A percentile compares a stretch with the other conserved stretches of the same genome.
phyloP scores from a whole-genome alignment of 2,113 vertebrate genomes.

The Symphodus melops region DNA sequence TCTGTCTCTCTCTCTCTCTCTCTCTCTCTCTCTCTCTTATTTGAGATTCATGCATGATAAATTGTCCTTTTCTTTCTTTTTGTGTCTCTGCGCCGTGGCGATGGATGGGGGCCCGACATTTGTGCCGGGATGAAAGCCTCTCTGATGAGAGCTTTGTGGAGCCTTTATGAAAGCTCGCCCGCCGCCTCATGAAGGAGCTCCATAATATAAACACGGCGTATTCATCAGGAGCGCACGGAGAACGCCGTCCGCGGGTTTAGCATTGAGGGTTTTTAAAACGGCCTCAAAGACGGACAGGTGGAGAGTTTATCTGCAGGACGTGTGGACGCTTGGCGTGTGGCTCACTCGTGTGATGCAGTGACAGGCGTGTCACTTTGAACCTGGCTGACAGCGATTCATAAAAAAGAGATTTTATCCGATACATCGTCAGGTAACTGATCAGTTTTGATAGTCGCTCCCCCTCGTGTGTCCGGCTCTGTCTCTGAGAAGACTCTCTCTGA shows the following conservation, averaged over 20 bases:
- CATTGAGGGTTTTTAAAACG: slow-evolving; percentile 29
- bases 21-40: neutral
- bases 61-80: slow-evolving; percentile 21
- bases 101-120: slow-evolving; percentile 22
- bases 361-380: too few species aligned
- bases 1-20: neutral
- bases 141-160: slow-evolving; percentile 52
- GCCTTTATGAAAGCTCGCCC: slow-evolving; percentile 45
- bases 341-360: neutral
- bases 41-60: slow-evolving; percentile 34
- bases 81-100: neutral
- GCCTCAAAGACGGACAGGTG: neutral
- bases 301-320: slow-evolving; percentile 9
- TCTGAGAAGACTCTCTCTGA: too few species aligned
- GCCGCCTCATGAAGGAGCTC: slow-evolving; percentile 21
- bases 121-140: slow-evolving; percentile 37
- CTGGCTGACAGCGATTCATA: too few species aligned
- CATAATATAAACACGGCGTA: slow-evolving; percentile 30
- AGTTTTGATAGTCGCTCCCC: too few species aligned
- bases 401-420: too few species aligned
- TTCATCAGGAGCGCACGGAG: slow-evolving; percentile 26
- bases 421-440: too few species aligned
- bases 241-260: slow-evolving; percentile 24
- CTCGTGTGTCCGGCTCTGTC: too few species aligned
- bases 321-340: neutral